These are phyloP conservation scores for Eledone cirrhosa DNA, from an alignment of 2,888 invertebrate genomes.

Conservation along the genomic window DNA sequence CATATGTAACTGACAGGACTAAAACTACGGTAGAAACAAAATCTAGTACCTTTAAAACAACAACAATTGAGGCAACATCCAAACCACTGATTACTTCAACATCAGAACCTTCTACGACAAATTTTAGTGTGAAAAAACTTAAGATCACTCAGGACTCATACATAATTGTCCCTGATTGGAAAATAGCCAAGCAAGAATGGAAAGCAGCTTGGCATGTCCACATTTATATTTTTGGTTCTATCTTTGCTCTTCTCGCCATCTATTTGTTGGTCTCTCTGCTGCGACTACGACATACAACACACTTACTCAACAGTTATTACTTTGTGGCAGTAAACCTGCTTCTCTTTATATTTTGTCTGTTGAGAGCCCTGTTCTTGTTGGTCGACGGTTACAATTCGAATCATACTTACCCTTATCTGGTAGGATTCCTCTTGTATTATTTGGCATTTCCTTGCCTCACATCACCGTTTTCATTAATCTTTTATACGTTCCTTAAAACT, in stretches of 20 bases:
- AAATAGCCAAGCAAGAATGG: conserved; percentile 53
- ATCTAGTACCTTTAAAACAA: conserved; percentile 22
- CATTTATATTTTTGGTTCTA: conserved; percentile 84
- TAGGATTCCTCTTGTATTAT: conserved; percentile 84
- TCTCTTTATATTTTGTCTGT: conserved; percentile 81
- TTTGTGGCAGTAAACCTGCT: conserved; percentile 86
- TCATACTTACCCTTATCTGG: conserved; percentile 77
- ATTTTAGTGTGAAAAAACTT: conserved; percentile 29
- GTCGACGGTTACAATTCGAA: conserved; percentile 93
- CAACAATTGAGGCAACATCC: conserved; percentile 22
- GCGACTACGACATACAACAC: conserved; percentile 85
- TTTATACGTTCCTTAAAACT: conserved; percentile 83
- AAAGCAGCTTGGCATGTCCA: conserved; percentile 91
- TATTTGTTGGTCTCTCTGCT: conserved; percentile 87
- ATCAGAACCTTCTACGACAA: conserved; percentile 38
- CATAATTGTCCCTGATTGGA: conserved; percentile 62
- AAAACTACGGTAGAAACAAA: conserved; percentile 20
- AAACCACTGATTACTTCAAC: conserved; percentile 34
- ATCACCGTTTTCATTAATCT: conserved; percentile 87
- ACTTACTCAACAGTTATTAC: conserved; percentile 86
- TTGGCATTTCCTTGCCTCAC: conserved; percentile 87
- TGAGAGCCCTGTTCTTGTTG: conserved; percentile 82
- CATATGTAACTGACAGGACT: no score
- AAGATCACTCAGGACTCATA: conserved; percentile 33
- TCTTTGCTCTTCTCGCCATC: conserved; percentile 84